Conservation (phyloP, 2,797 vertebrate species). For the Nannoperca obscura region DNA sequence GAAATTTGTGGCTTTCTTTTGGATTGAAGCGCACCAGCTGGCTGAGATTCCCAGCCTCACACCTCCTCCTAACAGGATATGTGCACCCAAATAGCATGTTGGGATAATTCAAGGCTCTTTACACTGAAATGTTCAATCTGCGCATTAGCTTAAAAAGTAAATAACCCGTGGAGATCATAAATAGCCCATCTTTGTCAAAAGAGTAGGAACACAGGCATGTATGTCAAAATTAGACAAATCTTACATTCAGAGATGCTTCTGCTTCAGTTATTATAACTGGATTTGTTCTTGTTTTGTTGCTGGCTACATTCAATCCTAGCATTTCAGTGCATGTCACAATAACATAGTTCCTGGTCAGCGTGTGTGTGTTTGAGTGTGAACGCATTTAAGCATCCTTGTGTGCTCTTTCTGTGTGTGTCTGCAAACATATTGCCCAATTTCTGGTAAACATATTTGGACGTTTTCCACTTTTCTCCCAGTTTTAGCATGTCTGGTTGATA, state of each 20-base stretch:
- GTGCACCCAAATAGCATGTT: constrained; percentile 31
- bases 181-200: constrained; percentile 17
- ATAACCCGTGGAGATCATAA: constrained; percentile 25
- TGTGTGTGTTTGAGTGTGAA: constrained; percentile 1
- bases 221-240: not conserved
- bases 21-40: constrained; percentile 27
- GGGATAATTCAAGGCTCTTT: constrained; percentile 47
- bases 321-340: not conserved
- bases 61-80: constrained; percentile 31
- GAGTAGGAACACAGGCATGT: constrained; percentile 3
- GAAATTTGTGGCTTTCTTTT: not conserved
- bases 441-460: constrained; percentile 53
- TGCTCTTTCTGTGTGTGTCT: constrained; percentile 10
- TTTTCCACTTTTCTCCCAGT: constrained; percentile 48
- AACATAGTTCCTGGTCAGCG: not conserved
- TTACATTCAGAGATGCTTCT: not conserved
- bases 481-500: constrained; percentile 58
- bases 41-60: constrained; percentile 16
- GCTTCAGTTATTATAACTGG: not conserved
- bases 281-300: not conserved
- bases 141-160: constrained; percentile 27
- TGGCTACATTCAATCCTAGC: not conserved
- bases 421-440: constrained; percentile 44
- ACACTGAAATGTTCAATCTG: constrained; percentile 18
- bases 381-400: not conserved